These are phyloP conservation scores for Coilia nasus DNA, from an alignment of 2,797 vertebrate genomes.

Conservation along the genomic window DNA sequence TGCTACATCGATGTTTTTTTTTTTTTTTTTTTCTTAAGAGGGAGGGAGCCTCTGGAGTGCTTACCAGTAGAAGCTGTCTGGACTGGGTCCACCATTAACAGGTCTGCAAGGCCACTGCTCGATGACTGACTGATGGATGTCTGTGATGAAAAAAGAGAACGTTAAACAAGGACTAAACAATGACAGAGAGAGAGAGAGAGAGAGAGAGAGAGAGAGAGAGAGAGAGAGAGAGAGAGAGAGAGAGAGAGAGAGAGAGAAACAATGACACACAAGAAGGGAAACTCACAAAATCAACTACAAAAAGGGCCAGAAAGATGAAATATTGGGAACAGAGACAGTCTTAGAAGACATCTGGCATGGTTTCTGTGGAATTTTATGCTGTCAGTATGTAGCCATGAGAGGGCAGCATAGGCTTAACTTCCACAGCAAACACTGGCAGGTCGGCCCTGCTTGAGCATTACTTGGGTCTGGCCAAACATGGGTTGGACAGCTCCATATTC, in stretches of 20 bases:
- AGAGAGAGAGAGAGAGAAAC: neutral
- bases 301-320: neutral
- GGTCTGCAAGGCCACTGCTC: slow-evolving; percentile 84
- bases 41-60: neutral
- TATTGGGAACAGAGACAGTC: neutral
- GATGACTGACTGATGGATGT: slow-evolving; percentile 78
- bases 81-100: slow-evolving; percentile 84
- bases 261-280: neutral
- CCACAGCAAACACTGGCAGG: neutral
- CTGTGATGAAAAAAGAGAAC: slow-evolving; percentile 63
- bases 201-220: no score
- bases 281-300: neutral
- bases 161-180: neutral
- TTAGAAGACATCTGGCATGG: neutral
- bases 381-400: slow-evolving; percentile 37
- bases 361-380: neutral
- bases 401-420: slow-evolving; percentile 44
- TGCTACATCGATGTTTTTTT: no score
- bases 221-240: no score
- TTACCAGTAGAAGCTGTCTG: slow-evolving; percentile 79
- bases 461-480: neutral
- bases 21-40: neutral
- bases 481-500: neutral
- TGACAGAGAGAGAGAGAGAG: no score
- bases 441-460: neutral